A percentile compares a stretch with the other conserved stretches of the same genome.
Evolutionary conservation across 2,113 vertebrate genomes (phyloP).

Genomic region (Myotis lucifugus): DNA sequence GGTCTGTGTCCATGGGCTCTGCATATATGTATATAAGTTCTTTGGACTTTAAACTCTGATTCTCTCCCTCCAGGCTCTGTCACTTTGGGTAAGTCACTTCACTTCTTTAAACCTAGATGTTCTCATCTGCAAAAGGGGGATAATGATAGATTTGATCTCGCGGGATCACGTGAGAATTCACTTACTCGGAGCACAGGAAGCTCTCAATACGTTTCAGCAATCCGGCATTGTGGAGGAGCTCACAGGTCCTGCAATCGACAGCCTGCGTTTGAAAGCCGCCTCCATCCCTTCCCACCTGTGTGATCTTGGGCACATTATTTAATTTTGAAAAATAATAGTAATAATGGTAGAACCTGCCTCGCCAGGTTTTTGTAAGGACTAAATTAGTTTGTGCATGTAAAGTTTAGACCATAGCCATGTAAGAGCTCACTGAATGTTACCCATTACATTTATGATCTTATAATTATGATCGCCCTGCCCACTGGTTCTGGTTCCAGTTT

Average conservation of each 20-base stretch:
- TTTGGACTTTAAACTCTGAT: neutral
- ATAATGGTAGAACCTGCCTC: neutral
- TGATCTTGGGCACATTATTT: neutral
- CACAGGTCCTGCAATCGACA: neutral
- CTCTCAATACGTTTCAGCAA: neutral
- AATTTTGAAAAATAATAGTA: neutral
- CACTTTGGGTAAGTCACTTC: neutral
- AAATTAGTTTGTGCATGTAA: neutral
- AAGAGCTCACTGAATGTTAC: neutral
- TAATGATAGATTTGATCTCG: neutral
- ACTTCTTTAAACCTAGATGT: slow-evolving; percentile 9
- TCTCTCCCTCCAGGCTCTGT: neutral
- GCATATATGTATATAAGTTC: no score
- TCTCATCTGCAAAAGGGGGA: neutral
- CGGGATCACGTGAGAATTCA: neutral
- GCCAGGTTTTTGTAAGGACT: neutral
- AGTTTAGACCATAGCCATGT: neutral
- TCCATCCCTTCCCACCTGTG: neutral
- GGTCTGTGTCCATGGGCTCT: no score
- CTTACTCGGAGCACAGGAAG: neutral
- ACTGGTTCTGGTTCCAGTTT: neutral
- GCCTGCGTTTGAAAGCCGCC: neutral
- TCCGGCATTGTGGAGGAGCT: neutral
- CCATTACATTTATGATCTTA: neutral
- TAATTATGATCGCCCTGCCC: neutral